Percentiles rank a stretch among this genome's conserved stretches.
Evolutionary conservation across 1,140 invertebrate species (phyloP).

Genomic region (Mactra quadrangularis): DNA sequence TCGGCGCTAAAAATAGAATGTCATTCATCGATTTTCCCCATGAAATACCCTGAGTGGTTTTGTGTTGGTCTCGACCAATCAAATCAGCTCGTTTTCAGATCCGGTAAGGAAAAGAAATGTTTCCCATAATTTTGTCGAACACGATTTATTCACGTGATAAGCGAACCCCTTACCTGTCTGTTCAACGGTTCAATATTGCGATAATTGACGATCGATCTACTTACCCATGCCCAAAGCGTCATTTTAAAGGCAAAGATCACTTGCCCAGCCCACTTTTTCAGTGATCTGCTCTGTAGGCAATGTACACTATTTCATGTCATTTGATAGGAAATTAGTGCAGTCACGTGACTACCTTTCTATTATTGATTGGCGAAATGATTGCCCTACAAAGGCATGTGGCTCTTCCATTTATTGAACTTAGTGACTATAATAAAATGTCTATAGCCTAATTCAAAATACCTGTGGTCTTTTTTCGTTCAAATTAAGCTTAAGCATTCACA

Average conservation of each 20-base stretch:
- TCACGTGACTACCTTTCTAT: slow-evolving; percentile 53
- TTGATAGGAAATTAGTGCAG: slow-evolving; percentile 61
- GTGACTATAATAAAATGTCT: no score
- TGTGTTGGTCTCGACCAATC: slow-evolving; percentile 22
- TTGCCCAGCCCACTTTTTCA: slow-evolving; percentile 61
- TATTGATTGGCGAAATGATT: slow-evolving; percentile 59
- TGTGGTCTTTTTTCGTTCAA: no score
- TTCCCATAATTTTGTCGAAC: no score
- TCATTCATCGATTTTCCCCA: slow-evolving; percentile 55
- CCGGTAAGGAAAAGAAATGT: slow-evolving; percentile 7
- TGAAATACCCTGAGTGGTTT: slow-evolving; percentile 37
- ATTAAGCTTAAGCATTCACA: no score
- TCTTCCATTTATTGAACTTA: slow-evolving; percentile 21
- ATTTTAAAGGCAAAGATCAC: slow-evolving; percentile 3
- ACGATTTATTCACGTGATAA: no score
- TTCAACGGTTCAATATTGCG: no score
- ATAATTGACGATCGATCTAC: not conserved
- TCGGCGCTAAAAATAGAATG: slow-evolving; percentile 22
- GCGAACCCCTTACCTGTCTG: no score
- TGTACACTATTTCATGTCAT: slow-evolving; percentile 61
- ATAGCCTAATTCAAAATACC: no score
- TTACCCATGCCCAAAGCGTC: slow-evolving; percentile 57
- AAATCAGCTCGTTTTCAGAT: slow-evolving; percentile 11
- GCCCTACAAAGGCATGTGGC: slow-evolving; percentile 27
- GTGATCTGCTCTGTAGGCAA: slow-evolving; percentile 31